These are phyloP conservation scores for Hesperia comma DNA, from an alignment of 2,888 invertebrate species.

Conservation along the genomic window DNA sequence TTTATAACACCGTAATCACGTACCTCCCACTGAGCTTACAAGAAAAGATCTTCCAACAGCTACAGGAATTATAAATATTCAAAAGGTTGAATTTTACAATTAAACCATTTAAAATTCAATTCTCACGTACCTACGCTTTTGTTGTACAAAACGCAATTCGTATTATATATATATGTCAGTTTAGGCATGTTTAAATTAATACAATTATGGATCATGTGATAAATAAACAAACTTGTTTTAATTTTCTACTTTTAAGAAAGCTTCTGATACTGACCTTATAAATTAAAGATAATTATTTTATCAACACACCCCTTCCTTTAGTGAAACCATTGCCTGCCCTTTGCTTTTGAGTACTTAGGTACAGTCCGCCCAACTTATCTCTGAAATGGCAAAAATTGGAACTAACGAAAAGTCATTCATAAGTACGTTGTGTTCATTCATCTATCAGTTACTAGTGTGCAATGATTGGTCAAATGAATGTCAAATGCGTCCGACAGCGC, in stretches of 20 bases:
- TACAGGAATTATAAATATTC: not conserved
- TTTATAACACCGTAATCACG: constrained; percentile 30
- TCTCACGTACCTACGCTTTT: constrained; percentile 16
- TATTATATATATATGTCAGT: constrained; percentile 21
- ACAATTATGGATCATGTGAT: not conserved
- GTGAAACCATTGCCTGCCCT: constrained; percentile 26
- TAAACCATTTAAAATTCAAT: constrained; percentile 11
- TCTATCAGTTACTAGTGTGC: no score
- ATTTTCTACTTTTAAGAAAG: constrained; percentile 6
- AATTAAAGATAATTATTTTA: constrained; percentile 19
- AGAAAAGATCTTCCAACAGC: not conserved
- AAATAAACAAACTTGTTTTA: not conserved
- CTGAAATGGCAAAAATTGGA: no score
- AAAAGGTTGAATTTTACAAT: not conserved
- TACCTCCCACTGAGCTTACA: constrained; percentile 26
- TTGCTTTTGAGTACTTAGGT: constrained; percentile 15
- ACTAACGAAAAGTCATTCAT: no score
- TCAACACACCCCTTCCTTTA: constrained; percentile 32
- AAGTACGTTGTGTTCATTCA: no score
- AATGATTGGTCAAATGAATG: no score
- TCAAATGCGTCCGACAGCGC: no score
- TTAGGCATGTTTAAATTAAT: not conserved
- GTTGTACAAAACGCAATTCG: constrained; percentile 34
- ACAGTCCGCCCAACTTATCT: no score
- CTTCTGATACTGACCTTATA: constrained; percentile 22